Evolutionary conservation across 2,888 invertebrate genomes (phyloP).

Genomic region (Meteorus cinctellus): DNA sequence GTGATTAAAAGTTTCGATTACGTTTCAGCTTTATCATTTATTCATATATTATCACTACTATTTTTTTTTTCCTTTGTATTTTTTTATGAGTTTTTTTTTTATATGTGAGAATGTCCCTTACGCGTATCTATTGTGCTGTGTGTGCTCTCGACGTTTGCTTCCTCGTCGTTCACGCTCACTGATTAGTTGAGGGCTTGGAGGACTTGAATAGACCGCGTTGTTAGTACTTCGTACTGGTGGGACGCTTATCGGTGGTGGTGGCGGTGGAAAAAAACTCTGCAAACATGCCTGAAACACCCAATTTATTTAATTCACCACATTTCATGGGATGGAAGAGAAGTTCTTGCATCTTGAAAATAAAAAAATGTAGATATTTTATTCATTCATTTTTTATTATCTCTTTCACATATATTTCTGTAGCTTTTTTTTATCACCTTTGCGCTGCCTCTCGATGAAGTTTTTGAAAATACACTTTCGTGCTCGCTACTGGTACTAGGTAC

Average conservation of each 20-base stretch:
- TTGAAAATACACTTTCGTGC: conserved; percentile 72
- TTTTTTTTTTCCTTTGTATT: conserved; percentile 17
- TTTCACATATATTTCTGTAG: neutral
- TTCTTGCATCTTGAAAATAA: neutral
- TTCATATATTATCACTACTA: conserved; percentile 5
- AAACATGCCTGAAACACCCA: conserved; percentile 67
- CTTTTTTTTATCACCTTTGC: conserved; percentile 65
- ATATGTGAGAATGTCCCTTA: conserved; percentile 58
- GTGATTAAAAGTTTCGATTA: conserved; percentile 31
- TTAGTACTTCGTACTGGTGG: conserved; percentile 69
- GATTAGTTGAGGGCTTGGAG: conserved; percentile 70
- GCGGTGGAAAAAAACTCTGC: conserved; percentile 72
- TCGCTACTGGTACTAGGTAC: conserved; percentile 72
- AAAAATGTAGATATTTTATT: conserved; percentile 34
- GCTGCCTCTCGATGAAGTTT: conserved; percentile 71
- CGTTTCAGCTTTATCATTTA: conserved; percentile 33
- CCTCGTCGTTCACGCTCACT: conserved; percentile 69
- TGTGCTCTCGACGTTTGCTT: conserved; percentile 71
- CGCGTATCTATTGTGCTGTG: conserved; percentile 70
- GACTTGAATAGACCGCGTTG: conserved; percentile 71
- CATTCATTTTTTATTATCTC: conserved; percentile 11
- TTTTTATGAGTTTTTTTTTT: conserved; percentile 32
- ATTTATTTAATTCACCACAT: conserved; percentile 33
- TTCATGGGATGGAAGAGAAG: conserved; percentile 18
- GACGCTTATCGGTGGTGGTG: conserved; percentile 70